phyloP scores from a whole-genome alignment of 1,140 invertebrate species.

The Archegozetes longisetosus region DNA sequence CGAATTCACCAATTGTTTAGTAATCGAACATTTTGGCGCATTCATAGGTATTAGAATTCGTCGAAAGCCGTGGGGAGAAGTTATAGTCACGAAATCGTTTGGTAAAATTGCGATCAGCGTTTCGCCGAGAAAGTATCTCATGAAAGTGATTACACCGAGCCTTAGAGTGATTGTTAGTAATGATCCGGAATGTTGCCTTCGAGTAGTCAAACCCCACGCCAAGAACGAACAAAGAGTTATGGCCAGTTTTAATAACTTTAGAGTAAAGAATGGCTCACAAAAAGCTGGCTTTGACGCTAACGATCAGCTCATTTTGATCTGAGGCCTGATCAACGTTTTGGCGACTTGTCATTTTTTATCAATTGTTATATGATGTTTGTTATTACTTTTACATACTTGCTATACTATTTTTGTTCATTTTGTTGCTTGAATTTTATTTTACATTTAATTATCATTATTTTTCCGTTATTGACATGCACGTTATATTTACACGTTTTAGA shows the following conservation, averaged over 20 bases:
- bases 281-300: background rate
- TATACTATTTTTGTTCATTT: too few species aligned
- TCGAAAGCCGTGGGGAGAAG: background rate
- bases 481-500: too few species aligned
- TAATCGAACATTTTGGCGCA: background rate
- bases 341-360: too few species aligned
- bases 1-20: too few species aligned
- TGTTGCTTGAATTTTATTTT: too few species aligned
- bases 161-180: background rate
- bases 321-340: too few species aligned
- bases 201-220: background rate
- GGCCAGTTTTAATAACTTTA: background rate
- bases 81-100: background rate
- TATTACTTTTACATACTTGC: too few species aligned
- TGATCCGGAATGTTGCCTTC: background rate
- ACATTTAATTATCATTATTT: too few species aligned
- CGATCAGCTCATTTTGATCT: background rate
- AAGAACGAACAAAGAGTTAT: background rate
- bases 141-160: background rate
- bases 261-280: background rate
- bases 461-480: too few species aligned
- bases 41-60: background rate
- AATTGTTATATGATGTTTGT: too few species aligned
- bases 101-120: background rate
- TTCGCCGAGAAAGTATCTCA: background rate